These are phyloP conservation scores for Rhombomys opimus DNA, from an alignment of 2,113 vertebrate genomes.

Conservation along the genomic window DNA sequence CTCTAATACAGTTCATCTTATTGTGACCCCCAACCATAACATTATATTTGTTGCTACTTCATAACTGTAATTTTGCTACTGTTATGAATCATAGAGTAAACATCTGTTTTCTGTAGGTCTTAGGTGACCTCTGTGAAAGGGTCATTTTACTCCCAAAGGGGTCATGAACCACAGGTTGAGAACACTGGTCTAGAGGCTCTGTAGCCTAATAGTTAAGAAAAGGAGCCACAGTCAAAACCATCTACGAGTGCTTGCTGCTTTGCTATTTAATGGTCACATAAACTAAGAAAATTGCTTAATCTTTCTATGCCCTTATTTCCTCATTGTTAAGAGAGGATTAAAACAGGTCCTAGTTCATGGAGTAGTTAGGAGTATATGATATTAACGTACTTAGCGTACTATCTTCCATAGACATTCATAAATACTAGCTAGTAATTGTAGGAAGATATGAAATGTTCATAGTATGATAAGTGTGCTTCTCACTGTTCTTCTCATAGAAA, in stretches of 20 bases:
- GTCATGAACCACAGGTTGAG: not conserved
- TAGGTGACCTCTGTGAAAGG: not conserved
- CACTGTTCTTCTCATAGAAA: not conserved
- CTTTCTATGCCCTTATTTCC: conserved; percentile 14
- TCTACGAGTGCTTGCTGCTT: not conserved
- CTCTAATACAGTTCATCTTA: not conserved
- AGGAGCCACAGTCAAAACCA: not conserved
- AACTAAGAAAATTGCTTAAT: not conserved
- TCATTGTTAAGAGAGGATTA: conserved; percentile 2
- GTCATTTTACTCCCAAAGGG: not conserved
- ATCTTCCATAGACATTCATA: not conserved
- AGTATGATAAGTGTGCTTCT: not conserved
- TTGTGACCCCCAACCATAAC: not conserved
- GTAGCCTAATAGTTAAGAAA: not conserved
- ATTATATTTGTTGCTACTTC: not conserved
- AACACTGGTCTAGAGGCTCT: not conserved
- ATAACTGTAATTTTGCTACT: not conserved
- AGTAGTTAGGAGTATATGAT: not conserved
- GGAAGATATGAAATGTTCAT: not conserved
- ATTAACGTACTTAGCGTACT: not conserved
- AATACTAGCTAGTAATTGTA: not conserved
- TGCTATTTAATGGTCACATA: not conserved
- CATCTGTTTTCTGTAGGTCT: not conserved
- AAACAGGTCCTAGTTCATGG: not conserved
- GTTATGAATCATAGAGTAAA: not conserved